Percentiles rank a stretch among this genome's conserved stretches.
These are phyloP conservation scores for Mechanitis messenoides DNA, from an alignment of 2,888 invertebrate genomes.

Conservation along the genomic window DNA sequence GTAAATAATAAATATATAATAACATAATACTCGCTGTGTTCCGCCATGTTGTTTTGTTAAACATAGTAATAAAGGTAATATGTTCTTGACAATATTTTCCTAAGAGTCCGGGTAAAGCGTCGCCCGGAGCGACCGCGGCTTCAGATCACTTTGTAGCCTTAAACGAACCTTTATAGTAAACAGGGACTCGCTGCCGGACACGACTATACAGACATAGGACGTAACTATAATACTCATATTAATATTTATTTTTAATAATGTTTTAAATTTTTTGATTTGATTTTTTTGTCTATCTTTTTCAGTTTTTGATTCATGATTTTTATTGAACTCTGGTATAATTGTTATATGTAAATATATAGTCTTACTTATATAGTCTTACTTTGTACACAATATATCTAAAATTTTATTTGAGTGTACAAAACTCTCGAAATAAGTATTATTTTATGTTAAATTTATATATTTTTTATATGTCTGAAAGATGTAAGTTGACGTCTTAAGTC, in stretches of 20 bases:
- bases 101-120: constrained; percentile 57
- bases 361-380: no score
- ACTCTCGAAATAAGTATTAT: no score
- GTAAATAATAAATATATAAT: no score
- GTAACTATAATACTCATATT: constrained; percentile 31
- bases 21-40: no score
- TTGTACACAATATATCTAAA: no score
- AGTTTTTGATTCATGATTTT: no score
- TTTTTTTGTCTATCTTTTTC: no score
- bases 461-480: constrained; percentile 4
- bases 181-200: constrained; percentile 44
- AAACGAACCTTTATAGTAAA: constrained; percentile 58
- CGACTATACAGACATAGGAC: constrained; percentile 32
- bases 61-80: constrained; percentile 16
- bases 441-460: no score
- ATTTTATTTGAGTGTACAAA: no score
- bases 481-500: constrained; percentile 13
- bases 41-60: neutral
- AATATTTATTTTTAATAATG: neutral
- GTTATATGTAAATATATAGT: no score
- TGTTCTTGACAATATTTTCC: constrained; percentile 54
- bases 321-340: no score
- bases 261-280: no score
- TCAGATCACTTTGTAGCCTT: constrained; percentile 66
- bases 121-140: constrained; percentile 59